Conservation (phyloP, 2,113 vertebrate species). For the Macheiramphus alcinus region DNA sequence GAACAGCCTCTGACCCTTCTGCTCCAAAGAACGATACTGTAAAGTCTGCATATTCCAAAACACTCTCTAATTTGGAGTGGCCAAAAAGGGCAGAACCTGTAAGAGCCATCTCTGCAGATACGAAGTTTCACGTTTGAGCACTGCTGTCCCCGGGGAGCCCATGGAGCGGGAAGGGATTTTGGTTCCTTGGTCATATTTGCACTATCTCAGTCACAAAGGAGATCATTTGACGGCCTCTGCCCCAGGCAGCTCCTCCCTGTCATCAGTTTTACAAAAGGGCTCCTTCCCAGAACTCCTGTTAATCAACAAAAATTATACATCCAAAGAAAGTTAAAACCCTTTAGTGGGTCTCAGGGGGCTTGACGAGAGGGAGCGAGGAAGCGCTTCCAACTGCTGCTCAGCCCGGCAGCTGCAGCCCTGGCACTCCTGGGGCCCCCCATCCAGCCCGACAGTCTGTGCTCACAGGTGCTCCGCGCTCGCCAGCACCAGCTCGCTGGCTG, state of each 20-base stretch:
- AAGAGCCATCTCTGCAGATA: too few species aligned
- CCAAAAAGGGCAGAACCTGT: too few species aligned
- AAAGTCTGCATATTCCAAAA: too few species aligned
- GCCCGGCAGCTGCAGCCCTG: constrained; percentile 26
- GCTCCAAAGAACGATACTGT: too few species aligned
- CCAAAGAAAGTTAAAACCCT: constrained; percentile 39
- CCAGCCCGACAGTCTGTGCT: not conserved
- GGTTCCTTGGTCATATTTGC: too few species aligned
- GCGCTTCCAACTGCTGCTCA: constrained; percentile 23
- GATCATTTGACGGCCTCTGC: constrained; percentile 5
- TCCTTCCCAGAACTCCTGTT: constrained; percentile 52
- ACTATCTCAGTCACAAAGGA: constrained; percentile 7
- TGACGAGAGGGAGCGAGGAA: not conserved
- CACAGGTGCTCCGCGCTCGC: constrained; percentile 4
- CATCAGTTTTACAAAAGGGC: constrained; percentile 34
- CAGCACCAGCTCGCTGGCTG: constrained; percentile 13
- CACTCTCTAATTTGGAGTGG: too few species aligned
- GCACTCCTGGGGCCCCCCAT: not conserved
- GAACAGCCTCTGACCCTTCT: too few species aligned
- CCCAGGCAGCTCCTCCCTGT: constrained; percentile 33
- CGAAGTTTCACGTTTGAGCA: too few species aligned
- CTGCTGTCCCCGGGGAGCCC: too few species aligned
- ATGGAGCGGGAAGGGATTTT: too few species aligned
- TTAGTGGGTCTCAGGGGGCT: not conserved
- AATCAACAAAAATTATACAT: constrained; percentile 60